These are phyloP conservation scores for Deilephila porcellus DNA, from an alignment of 2,888 invertebrate genomes.

Conservation along the genomic window DNA sequence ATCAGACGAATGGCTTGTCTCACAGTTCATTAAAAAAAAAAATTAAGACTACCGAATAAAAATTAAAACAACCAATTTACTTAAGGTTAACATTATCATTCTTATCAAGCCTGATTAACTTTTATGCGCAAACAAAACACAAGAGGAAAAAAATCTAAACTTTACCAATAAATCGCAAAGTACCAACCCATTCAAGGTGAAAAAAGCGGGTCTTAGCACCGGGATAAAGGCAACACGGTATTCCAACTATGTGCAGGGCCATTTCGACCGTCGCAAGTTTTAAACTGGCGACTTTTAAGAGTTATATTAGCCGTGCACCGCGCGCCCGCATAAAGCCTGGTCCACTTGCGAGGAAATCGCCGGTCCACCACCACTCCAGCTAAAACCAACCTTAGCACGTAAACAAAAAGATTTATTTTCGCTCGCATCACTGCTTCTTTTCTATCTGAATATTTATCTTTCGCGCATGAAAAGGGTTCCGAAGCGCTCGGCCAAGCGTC, in stretches of 20 bases:
- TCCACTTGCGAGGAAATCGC: constrained; percentile 20
- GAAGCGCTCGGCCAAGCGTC: background rate
- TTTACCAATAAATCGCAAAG: constrained; percentile 6
- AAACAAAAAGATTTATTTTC: constrained; percentile 7
- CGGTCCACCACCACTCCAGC: background rate
- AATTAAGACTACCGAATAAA: too few species aligned
- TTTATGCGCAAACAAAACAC: background rate
- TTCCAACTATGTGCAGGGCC: background rate
- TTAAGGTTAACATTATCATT: background rate
- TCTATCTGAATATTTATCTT: constrained; percentile 35
- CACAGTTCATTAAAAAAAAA: too few species aligned
- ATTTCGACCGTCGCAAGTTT: constrained; percentile 34
- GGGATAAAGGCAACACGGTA: background rate
- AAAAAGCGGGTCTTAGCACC: constrained; percentile 3
- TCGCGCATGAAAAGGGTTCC: constrained; percentile 36
- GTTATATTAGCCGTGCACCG: constrained; percentile 44
- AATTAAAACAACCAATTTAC: too few species aligned
- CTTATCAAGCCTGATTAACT: background rate
- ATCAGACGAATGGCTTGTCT: too few species aligned
- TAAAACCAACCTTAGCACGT: background rate
- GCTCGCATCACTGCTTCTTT: background rate
- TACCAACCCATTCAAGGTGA: background rate
- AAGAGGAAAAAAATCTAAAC: background rate
- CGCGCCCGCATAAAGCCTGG: constrained; percentile 16
- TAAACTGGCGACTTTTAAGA: constrained; percentile 45